Evolutionary conservation across 1,140 invertebrate species (phyloP).

Genomic region (Pararge aegeria): DNA sequence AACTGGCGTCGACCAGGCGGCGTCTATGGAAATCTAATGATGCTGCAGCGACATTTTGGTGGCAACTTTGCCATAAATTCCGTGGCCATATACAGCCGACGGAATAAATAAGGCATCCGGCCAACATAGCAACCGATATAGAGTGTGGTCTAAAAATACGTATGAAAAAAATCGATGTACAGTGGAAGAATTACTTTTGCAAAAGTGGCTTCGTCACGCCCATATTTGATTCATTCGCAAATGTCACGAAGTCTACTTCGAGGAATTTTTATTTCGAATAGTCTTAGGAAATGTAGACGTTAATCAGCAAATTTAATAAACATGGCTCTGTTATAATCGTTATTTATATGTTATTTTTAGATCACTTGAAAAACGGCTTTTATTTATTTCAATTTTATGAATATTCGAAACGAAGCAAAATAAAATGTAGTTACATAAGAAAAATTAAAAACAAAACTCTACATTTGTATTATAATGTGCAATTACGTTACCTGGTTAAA

Average conservation of each 20-base stretch:
- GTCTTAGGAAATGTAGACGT: background rate
- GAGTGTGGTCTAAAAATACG: background rate
- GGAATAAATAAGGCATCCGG: too few relatives aligned
- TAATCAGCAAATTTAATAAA: background rate
- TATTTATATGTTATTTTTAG: too few relatives aligned
- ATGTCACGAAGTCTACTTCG: background rate
- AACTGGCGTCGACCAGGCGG: conserved; percentile 64
- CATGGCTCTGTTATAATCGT: background rate
- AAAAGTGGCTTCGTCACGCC: conserved; percentile 13
- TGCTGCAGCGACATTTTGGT: conserved; percentile 49
- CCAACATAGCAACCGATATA: too few relatives aligned
- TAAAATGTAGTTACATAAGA: too few relatives aligned
- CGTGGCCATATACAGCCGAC: too few relatives aligned
- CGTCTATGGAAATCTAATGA: conserved; percentile 66
- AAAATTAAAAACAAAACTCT: too few relatives aligned
- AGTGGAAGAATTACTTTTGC: conserved; percentile 8
- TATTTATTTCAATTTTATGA: too few relatives aligned
- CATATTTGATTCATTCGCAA: conserved; percentile 12
- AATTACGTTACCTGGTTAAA: conserved; percentile 66
- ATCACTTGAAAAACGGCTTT: background rate
- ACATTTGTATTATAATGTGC: too few relatives aligned
- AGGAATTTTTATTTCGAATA: background rate
- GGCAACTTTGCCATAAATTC: conserved; percentile 2
- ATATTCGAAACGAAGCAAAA: too few relatives aligned
- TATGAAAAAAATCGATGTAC: conserved; percentile 9